Evolutionary conservation across 2,113 vertebrate genomes (phyloP).

Genomic region (Calyptommatus sinebrachiatus): DNA sequence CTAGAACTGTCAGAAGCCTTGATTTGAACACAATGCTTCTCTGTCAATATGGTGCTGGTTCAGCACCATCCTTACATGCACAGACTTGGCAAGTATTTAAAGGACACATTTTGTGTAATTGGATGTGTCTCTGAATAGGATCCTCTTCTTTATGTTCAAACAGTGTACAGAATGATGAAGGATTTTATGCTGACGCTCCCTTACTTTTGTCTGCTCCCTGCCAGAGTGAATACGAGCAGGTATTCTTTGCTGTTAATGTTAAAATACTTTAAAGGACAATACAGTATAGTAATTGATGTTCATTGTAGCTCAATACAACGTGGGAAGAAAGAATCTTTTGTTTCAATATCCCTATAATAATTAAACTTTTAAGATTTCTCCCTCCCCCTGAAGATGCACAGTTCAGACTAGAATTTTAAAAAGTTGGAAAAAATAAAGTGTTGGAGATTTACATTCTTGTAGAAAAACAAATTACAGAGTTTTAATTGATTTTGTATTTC

Average conservation of each 20-base stretch:
- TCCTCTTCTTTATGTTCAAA: constrained; percentile 61
- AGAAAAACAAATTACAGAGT: constrained; percentile 20
- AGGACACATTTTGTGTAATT: constrained; percentile 65
- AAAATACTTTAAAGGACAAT: constrained; percentile 46
- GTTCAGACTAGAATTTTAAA: constrained; percentile 27
- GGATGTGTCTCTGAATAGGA: constrained; percentile 60
- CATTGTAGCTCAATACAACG: constrained; percentile 29
- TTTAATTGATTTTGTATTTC: constrained; percentile 8
- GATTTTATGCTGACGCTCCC: constrained; percentile 54
- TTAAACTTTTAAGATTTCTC: constrained; percentile 27
- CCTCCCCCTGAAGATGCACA: constrained; percentile 41
- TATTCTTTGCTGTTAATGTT: constrained; percentile 34
- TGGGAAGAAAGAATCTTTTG: constrained; percentile 49
- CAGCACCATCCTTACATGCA: constrained; percentile 66
- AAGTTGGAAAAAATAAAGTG: neutral
- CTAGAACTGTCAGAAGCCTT: constrained; percentile 54
- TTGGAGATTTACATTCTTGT: neutral
- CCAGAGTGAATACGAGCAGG: constrained; percentile 47
- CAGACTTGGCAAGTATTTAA: constrained; percentile 66
- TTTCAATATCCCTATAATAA: constrained; percentile 26
- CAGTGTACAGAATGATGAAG: constrained; percentile 51
- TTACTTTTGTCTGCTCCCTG: constrained; percentile 55
- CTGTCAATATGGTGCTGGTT: constrained; percentile 62
- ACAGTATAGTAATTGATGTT: constrained; percentile 50
- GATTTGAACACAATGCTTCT: constrained; percentile 64